Conservation (phyloP, 1,140 invertebrate species). For the Ceratina japonica region DNA sequence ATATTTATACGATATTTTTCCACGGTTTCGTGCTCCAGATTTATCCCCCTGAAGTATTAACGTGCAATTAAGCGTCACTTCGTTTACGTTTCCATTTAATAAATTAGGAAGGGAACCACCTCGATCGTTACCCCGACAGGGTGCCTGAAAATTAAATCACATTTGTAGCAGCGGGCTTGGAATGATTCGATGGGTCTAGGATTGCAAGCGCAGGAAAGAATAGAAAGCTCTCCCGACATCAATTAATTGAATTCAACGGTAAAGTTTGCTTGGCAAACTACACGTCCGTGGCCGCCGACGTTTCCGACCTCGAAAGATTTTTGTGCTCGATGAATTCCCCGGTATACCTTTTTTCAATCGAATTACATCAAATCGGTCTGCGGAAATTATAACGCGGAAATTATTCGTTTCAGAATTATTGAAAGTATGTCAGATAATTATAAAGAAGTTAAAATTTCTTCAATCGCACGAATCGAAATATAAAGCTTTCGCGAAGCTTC, state of each 20-base stretch:
- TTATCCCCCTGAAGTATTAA: conserved; percentile 19
- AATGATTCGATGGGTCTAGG: not conserved
- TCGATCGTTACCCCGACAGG: not conserved
- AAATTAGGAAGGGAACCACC: not conserved
- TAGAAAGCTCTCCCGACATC: not conserved
- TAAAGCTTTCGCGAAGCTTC: too few species aligned
- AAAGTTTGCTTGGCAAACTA: conserved; percentile 2
- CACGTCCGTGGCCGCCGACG: not conserved
- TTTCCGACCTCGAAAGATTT: not conserved
- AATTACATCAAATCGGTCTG: not conserved
- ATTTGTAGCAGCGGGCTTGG: not conserved
- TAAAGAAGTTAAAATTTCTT: too few species aligned
- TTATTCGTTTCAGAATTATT: too few species aligned
- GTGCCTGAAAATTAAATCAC: conserved; percentile 15
- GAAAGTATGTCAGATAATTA: too few species aligned
- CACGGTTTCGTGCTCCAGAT: conserved; percentile 12
- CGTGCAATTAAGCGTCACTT: conserved; percentile 11
- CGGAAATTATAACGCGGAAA: too few species aligned
- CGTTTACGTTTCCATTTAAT: conserved; percentile 28
- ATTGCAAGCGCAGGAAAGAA: not conserved
- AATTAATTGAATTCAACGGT: conserved; percentile 8
- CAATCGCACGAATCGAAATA: too few species aligned
- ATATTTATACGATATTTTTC: conserved; percentile 14
- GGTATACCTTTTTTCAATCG: not conserved
- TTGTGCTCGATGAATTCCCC: not conserved